A percentile compares a stretch with the other conserved stretches of the same genome.
phyloP scores from a whole-genome alignment of 2,888 invertebrate species.

The Anorthoa munda region DNA sequence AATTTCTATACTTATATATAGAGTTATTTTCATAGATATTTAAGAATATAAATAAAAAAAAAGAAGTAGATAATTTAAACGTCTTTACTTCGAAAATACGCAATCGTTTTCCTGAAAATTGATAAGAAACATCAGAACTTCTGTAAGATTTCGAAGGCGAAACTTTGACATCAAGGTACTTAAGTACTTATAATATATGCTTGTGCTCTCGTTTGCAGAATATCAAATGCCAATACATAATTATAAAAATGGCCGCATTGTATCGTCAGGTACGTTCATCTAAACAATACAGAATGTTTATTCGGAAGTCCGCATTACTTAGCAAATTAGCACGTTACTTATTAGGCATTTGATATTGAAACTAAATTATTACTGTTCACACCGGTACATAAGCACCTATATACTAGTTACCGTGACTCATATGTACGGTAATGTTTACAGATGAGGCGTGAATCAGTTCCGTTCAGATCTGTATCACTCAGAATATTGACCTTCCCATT shows the following conservation, averaged over 20 bases:
- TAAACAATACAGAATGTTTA: conserved; percentile 35
- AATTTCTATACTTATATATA: conserved; percentile 4
- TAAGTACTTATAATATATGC: neutral
- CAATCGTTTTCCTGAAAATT: neutral
- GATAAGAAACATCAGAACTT: neutral
- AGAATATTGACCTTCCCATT: conserved; percentile 81
- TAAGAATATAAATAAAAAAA: neutral
- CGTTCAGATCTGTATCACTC: conserved; percentile 73
- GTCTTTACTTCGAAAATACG: neutral
- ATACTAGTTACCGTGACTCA: conserved; percentile 59
- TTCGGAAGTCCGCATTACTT: conserved; percentile 63
- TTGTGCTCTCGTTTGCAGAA: too few species aligned
- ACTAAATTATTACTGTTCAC: conserved; percentile 55
- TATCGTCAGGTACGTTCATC: neutral
- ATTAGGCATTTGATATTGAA: conserved; percentile 62
- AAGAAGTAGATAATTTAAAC: neutral
- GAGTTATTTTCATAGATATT: neutral
- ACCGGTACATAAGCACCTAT: conserved; percentile 7
- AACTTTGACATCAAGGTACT: neutral
- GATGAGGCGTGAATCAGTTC: conserved; percentile 75
- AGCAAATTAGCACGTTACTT: conserved; percentile 47
- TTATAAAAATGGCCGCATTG: neutral
- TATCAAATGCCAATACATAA: neutral
- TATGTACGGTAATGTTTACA: conserved; percentile 64
- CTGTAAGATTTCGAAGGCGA: conserved; percentile 3